Evolutionary conservation across 2,113 vertebrate genomes (phyloP).

Genomic region (Osmerus mordax): DNA sequence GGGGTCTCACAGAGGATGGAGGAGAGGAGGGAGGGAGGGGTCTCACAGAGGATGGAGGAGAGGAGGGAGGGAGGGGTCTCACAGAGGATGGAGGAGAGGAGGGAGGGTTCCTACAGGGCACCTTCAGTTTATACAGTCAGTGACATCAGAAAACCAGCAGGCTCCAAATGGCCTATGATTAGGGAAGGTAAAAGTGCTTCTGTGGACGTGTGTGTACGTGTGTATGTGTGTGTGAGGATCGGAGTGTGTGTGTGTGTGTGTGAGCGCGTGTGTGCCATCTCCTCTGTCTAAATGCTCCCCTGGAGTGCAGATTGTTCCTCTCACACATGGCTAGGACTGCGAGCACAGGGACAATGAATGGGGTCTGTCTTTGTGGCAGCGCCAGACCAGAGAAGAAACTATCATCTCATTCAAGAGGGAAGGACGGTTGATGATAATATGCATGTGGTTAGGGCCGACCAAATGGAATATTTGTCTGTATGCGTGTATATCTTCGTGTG

Average conservation of each 20-base stretch:
- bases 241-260: neutral
- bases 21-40: neutral
- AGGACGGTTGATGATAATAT: too few relatives aligned
- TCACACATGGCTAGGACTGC: too few relatives aligned
- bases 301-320: too few relatives aligned
- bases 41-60: neutral
- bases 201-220: neutral
- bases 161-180: conserved; percentile 28
- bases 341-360: too few relatives aligned
- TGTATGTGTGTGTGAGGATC: neutral
- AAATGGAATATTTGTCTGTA: too few relatives aligned
- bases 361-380: too few relatives aligned
- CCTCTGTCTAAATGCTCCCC: neutral
- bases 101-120: conserved; percentile 11
- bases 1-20: neutral
- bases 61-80: neutral
- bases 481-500: neutral
- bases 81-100: conserved; percentile 1
- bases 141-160: conserved; percentile 35
- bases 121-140: conserved; percentile 36
- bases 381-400: too few relatives aligned
- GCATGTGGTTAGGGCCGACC: too few relatives aligned
- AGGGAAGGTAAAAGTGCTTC: conserved; percentile 1
- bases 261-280: conserved; percentile 2
- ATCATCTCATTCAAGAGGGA: too few relatives aligned